phyloP scores from a whole-genome alignment of 2,113 vertebrate genomes.

The Malurus elegans region DNA sequence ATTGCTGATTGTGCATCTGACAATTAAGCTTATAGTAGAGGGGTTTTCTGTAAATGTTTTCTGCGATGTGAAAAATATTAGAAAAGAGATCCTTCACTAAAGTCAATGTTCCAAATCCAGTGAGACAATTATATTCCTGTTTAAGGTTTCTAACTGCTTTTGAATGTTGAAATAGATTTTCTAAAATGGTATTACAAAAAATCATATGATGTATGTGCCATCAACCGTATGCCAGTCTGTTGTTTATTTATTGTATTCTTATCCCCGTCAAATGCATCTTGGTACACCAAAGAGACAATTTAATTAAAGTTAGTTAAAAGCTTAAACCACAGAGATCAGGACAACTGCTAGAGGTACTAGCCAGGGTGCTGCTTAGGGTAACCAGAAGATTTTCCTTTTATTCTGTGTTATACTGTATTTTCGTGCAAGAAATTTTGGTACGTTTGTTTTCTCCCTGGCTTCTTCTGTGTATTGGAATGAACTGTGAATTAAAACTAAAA shows the following conservation, averaged over 20 bases:
- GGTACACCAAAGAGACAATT: conserved; percentile 67
- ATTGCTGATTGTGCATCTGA: conserved; percentile 66
- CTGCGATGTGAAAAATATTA: conserved; percentile 39
- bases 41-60: neutral
- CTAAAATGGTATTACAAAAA: neutral
- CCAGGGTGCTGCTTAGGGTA: neutral
- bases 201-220: conserved; percentile 25
- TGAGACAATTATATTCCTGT: conserved; percentile 59
- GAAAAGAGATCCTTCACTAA: conserved; percentile 15
- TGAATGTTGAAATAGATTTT: conserved; percentile 68
- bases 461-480: neutral
- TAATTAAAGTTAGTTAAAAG: conserved; percentile 74
- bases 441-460: neutral
- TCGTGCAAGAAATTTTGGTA: neutral
- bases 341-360: conserved; percentile 67
- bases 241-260: conserved; percentile 73
- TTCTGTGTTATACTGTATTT: conserved; percentile 11
- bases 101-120: conserved; percentile 57
- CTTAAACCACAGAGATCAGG: conserved; percentile 66
- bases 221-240: conserved; percentile 56
- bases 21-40: conserved; percentile 66
- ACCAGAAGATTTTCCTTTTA: conserved; percentile 1
- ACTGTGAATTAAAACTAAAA: neutral
- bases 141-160: conserved; percentile 55
- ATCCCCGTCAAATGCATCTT: conserved; percentile 57